phyloP scores from a whole-genome alignment of 1,140 invertebrate genomes.

The Vanessa atalanta region DNA sequence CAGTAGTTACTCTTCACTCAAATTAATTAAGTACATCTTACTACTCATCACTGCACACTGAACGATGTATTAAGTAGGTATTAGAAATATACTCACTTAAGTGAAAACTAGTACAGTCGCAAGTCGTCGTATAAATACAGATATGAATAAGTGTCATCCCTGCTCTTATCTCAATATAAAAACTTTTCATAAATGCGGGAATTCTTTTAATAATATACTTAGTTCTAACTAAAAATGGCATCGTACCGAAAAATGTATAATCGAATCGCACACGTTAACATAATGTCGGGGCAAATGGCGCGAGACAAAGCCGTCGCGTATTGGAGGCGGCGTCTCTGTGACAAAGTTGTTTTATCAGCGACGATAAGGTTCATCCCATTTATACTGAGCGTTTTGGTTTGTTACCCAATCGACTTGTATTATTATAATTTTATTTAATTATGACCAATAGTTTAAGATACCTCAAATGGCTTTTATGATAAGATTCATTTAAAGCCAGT shows the following conservation, averaged over 20 bases:
- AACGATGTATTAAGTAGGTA: too few species aligned
- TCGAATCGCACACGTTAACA: constrained; percentile 64
- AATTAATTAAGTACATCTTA: too few species aligned
- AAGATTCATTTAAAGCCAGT: too few species aligned
- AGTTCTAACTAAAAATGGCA: constrained; percentile 1
- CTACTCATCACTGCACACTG: too few species aligned
- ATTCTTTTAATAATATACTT: background rate
- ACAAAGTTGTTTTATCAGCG: constrained; percentile 71
- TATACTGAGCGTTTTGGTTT: constrained; percentile 33
- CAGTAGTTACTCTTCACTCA: too few species aligned
- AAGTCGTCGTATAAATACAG: too few species aligned
- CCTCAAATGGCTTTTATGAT: too few species aligned
- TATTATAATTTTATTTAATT: too few species aligned
- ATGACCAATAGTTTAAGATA: too few species aligned
- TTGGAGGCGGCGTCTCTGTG: constrained; percentile 56
- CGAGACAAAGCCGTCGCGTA: constrained; percentile 55
- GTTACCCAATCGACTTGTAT: background rate
- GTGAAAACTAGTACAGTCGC: too few species aligned
- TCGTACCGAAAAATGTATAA: constrained; percentile 45
- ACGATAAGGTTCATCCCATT: constrained; percentile 60
- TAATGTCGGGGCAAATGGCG: constrained; percentile 67
- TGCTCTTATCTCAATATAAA: background rate
- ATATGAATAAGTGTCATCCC: too few species aligned
- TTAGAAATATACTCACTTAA: too few species aligned
- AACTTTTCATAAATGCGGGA: background rate